phyloP scores from a whole-genome alignment of 2,888 invertebrate species.

The Caenorhabditis panamensis region DNA sequence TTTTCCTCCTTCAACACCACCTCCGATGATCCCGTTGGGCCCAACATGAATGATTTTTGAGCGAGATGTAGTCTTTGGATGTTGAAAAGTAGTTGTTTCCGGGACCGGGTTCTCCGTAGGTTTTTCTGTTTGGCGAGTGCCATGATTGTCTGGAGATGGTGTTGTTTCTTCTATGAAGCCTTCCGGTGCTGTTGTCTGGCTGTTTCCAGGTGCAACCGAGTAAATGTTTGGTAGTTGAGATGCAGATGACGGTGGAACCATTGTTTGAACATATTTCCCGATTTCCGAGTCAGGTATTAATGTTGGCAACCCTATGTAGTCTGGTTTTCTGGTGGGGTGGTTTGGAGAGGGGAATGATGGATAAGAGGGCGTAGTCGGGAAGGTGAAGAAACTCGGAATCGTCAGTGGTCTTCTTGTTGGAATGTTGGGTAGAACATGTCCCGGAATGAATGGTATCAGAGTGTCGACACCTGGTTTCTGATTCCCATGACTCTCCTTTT shows the following conservation, averaged over 20 bases:
- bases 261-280: constrained; percentile 36
- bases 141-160: constrained; percentile 3
- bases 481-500: neutral
- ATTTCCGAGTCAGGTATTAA: constrained; percentile 38
- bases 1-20: neutral
- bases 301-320: constrained; percentile 25
- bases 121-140: constrained; percentile 11
- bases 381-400: constrained; percentile 35
- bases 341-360: neutral
- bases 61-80: constrained; percentile 28
- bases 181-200: constrained; percentile 16
- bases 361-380: constrained; percentile 6
- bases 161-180: constrained; percentile 55
- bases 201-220: constrained; percentile 1
- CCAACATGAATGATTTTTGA: constrained; percentile 57
- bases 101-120: neutral
- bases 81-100: constrained; percentile 40
- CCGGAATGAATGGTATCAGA: constrained; percentile 35
- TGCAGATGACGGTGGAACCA: constrained; percentile 10
- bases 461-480: constrained; percentile 20
- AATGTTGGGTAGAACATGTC: constrained; percentile 21
- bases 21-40: constrained; percentile 43
- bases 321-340: constrained; percentile 14
- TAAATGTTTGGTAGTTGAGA: neutral
- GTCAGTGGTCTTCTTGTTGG: constrained; percentile 39